A percentile compares a stretch with the other conserved stretches of the same genome.
phyloP scores from a whole-genome alignment of 64 coral and sea anemone genomes.

The Actinia tenebrosa region DNA sequence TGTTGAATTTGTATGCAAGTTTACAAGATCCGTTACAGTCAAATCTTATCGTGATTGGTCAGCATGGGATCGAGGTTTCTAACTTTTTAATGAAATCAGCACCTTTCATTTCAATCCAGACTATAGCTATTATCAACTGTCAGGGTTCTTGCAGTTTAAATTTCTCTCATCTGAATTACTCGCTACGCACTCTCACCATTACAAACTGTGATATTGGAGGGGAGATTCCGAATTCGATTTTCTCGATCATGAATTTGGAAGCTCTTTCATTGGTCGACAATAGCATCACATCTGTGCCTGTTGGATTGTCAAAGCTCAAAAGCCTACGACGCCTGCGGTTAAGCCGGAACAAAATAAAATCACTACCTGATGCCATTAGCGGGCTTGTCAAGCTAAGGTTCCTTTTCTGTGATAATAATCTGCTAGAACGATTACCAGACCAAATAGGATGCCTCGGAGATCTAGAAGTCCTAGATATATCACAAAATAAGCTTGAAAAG shows the following conservation, averaged over 20 bases:
- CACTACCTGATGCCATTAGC: constrained; percentile 72
- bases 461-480: constrained; percentile 65
- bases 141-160: constrained; percentile 47
- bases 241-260: constrained; percentile 46
- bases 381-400: constrained; percentile 66
- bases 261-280: constrained; percentile 51
- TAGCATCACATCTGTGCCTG: constrained; percentile 35
- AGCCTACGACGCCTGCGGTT: constrained; percentile 60
- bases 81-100: constrained; percentile 74
- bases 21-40: constrained; percentile 38
- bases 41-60: constrained; percentile 76
- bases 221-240: constrained; percentile 69
- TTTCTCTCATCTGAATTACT: constrained; percentile 57
- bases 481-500: constrained; percentile 71
- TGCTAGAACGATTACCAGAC: constrained; percentile 66
- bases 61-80: constrained; percentile 67
- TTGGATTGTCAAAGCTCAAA: constrained; percentile 55
- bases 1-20: constrained; percentile 64
- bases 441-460: constrained; percentile 58
- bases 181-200: constrained; percentile 55
- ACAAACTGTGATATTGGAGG: constrained; percentile 70
- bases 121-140: constrained; percentile 56
- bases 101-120: constrained; percentile 52
- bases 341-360: constrained; percentile 60
- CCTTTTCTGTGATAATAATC: constrained; percentile 58